Evolutionary conservation across 2,113 vertebrate genomes (phyloP).

Genomic region (Fulmarus glacialis): DNA sequence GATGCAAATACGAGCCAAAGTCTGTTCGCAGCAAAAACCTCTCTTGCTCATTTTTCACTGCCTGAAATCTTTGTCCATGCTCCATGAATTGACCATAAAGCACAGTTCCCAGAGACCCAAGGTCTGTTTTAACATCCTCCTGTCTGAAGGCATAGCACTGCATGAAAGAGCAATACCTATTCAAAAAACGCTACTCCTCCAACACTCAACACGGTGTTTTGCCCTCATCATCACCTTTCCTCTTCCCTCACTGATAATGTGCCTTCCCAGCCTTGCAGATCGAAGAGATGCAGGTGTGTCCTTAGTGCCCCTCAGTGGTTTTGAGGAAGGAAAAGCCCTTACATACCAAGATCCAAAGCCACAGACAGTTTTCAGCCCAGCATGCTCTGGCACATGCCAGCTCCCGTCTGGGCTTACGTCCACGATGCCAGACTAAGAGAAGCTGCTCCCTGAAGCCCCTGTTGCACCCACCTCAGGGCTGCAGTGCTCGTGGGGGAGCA

Average conservation of each 20-base stretch:
- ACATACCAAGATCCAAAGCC: not conserved
- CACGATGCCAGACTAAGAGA: not conserved
- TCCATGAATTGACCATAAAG: not conserved
- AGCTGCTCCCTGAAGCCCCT: not conserved
- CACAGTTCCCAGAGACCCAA: not conserved
- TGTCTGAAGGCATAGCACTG: not conserved
- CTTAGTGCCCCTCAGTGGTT: not conserved
- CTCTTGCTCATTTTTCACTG: not conserved
- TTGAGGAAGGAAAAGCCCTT: not conserved
- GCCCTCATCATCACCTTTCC: not conserved
- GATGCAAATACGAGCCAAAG: not conserved
- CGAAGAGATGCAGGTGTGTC: not conserved
- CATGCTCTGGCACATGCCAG: not conserved
- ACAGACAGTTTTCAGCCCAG: not conserved
- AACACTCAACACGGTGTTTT: not conserved
- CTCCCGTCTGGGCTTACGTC: fast-evolving
- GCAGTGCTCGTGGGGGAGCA: not conserved
- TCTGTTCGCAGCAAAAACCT: not conserved
- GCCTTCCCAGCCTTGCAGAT: not conserved
- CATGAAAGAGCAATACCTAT: not conserved
- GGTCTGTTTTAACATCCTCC: not conserved
- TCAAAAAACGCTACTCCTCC: not conserved
- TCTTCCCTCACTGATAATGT: not conserved
- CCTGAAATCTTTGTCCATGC: not conserved
- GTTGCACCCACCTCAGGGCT: not conserved